phyloP scores from a whole-genome alignment of 2,797 vertebrate genomes.

The Allobates femoralis region DNA sequence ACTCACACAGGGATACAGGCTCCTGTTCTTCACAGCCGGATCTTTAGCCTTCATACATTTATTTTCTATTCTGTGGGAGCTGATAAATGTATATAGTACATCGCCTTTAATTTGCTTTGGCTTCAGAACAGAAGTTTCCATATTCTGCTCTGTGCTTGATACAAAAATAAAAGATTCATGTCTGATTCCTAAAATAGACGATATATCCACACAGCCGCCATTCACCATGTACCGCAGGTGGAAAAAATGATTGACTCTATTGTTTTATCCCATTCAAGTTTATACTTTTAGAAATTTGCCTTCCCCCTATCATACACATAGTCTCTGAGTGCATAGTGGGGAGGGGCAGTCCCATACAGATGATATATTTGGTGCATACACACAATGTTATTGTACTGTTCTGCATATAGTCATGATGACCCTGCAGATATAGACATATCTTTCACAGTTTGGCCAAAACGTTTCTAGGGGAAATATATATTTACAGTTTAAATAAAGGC shows the following conservation, averaged over 20 bases:
- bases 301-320: not conserved
- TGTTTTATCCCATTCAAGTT: conserved; percentile 2
- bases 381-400: not conserved
- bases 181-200: not conserved
- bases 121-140: not conserved
- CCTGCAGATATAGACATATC: not conserved
- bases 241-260: not conserved
- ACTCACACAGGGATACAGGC: too few species aligned
- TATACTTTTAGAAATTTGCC: not conserved
- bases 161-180: not conserved
- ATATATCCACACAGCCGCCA: not conserved
- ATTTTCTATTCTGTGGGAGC: too few species aligned
- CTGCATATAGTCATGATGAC: not conserved
- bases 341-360: not conserved
- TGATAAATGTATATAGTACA: not conserved
- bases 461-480: not conserved
- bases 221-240: not conserved
- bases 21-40: too few species aligned
- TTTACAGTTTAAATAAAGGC: not conserved
- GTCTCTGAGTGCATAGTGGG: not conserved
- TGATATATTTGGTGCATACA: not conserved
- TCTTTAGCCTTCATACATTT: too few species aligned
- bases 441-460: not conserved
- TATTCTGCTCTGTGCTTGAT: not conserved
- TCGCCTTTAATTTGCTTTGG: not conserved